Conservation (phyloP, 2,113 vertebrate genomes). For the Mystacornis crossleyi region DNA sequence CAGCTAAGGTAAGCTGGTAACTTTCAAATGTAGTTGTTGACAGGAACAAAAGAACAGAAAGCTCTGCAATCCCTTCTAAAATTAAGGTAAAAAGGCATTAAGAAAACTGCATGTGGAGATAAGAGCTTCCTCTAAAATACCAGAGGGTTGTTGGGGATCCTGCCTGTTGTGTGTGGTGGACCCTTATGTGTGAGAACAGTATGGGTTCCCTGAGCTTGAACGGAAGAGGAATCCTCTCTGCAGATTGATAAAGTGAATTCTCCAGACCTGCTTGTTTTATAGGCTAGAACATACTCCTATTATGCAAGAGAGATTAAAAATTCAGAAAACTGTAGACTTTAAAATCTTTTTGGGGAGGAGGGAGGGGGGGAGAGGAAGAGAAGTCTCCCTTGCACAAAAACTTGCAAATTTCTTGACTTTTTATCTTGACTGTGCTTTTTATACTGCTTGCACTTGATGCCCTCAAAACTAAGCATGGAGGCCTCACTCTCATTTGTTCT, state of each 20-base stretch:
- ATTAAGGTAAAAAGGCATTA: neutral
- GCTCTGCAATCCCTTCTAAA: neutral
- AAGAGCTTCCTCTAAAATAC: neutral
- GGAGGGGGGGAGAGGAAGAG: neutral
- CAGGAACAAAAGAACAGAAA: neutral
- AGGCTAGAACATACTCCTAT: neutral
- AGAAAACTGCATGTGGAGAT: neutral
- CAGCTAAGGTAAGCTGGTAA: slow-evolving; percentile 85
- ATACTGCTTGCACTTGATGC: neutral
- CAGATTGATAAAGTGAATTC: neutral
- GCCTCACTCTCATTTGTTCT: neutral
- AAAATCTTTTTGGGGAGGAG: neutral
- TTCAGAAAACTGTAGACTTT: neutral
- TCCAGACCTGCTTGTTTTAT: neutral
- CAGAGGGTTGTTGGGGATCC: neutral
- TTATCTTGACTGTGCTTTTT: neutral
- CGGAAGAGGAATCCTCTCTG: neutral
- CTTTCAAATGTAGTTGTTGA: neutral
- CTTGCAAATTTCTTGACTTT: neutral
- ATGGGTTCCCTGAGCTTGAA: neutral
- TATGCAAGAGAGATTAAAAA: neutral
- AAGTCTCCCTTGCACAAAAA: neutral
- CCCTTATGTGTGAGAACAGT: neutral
- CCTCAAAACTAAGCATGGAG: neutral
- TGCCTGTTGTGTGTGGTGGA: neutral